These are phyloP conservation scores for Lutjanus campechanus DNA, from an alignment of 2,797 vertebrate genomes.

Conservation along the genomic window DNA sequence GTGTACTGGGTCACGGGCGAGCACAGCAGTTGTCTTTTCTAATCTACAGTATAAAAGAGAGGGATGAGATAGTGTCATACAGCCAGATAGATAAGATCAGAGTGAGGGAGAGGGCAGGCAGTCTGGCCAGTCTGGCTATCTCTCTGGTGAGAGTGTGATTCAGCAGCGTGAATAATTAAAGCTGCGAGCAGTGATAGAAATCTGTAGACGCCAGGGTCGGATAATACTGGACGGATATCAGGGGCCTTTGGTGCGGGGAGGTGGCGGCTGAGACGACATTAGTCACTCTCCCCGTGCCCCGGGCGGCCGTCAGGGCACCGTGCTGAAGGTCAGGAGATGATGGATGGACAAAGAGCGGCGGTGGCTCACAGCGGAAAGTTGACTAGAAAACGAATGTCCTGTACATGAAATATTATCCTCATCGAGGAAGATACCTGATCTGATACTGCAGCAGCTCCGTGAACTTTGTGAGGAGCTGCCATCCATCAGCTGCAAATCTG, in stretches of 20 bases:
- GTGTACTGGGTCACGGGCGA: not conserved
- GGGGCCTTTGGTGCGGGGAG: conserved; percentile 67
- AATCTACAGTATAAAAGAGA: conserved; percentile 52
- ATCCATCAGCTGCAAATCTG: conserved; percentile 35
- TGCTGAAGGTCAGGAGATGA: conserved; percentile 82
- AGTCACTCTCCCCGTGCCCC: conserved; percentile 73
- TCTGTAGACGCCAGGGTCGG: conserved; percentile 78
- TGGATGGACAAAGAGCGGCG: conserved; percentile 66
- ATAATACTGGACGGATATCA: conserved; percentile 78
- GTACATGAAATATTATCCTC: conserved; percentile 75
- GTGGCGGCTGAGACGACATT: conserved; percentile 69
- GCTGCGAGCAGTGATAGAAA: conserved; percentile 77
- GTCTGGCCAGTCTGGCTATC: conserved; percentile 66
- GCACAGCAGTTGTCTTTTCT: conserved; percentile 36
- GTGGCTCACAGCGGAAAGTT: conserved; percentile 65
- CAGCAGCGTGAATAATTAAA: conserved; percentile 87
- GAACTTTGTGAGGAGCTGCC: conserved; percentile 51
- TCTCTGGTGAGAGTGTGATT: conserved; percentile 80
- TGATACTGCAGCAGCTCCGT: conserved; percentile 64
- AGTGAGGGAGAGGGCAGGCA: conserved; percentile 53
- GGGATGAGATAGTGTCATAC: conserved; percentile 63
- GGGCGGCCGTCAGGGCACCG: conserved; percentile 63
- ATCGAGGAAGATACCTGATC: conserved; percentile 65
- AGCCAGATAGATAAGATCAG: conserved; percentile 67
- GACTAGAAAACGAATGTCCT: conserved; percentile 76